A percentile compares a stretch with the other conserved stretches of the same genome.
Evolutionary conservation across 2,797 vertebrate genomes (phyloP).

Genomic region (Argya squamiceps): DNA sequence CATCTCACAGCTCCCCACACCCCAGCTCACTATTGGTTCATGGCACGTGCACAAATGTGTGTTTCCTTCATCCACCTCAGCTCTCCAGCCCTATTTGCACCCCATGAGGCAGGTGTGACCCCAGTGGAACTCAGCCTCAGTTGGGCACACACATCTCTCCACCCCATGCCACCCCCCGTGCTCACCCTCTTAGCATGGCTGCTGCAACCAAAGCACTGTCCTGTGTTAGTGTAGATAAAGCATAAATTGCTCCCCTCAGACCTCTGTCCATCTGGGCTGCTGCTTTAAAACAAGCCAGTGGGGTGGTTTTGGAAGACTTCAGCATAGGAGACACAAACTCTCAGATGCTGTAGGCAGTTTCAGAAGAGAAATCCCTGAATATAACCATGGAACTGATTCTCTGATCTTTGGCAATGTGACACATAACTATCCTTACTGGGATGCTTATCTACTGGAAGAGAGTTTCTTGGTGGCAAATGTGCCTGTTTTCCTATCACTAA

Average conservation of each 20-base stretch:
- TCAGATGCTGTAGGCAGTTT: background rate
- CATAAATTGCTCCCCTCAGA: background rate
- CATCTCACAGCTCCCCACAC: rapidly evolving
- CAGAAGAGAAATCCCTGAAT: background rate
- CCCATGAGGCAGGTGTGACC: rapidly evolving
- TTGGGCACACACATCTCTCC: background rate
- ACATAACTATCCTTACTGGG: background rate
- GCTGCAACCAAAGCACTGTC: background rate
- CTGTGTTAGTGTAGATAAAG: background rate
- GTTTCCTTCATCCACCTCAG: background rate
- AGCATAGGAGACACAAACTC: background rate
- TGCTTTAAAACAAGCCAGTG: background rate
- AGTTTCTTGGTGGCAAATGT: background rate
- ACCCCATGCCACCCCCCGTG: rapidly evolving
- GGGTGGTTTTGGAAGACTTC: background rate
- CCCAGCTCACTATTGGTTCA: background rate
- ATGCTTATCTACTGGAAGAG: background rate
- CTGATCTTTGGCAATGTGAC: background rate
- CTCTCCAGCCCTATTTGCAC: background rate
- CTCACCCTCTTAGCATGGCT: rapidly evolving
- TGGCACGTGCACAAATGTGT: background rate
- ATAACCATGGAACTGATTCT: background rate
- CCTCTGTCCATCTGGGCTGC: background rate
- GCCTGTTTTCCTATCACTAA: background rate
- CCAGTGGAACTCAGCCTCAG: background rate